Base-by-base conservation (phyloP, 2,113 vertebrate species). In the Coracopsis vasa region DNA sequence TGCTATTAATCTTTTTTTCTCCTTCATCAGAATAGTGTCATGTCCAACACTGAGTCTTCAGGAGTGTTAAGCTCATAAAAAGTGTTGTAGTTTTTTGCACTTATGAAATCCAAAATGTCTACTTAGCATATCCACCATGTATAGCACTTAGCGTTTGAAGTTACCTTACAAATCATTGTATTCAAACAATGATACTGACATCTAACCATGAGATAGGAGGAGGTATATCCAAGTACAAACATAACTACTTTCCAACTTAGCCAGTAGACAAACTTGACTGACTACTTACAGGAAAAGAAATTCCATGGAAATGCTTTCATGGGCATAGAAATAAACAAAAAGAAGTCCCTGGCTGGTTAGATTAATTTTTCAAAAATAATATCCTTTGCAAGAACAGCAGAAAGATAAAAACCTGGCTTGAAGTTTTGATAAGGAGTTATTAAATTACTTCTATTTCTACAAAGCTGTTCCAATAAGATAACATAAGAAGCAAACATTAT, bases 341-440 rank as follows among this genome's bases (percentile, higher is more conserved):
- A 86, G 33, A 31, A 72, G 58, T 54, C 29, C 24, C 25, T 4
- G 2, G 37, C 56, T 62, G 41, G 28, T 80, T 54, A 92, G 85
- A 86, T 77, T 62, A 5, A 15, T 73, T 90, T 95, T 94, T 66
- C 39, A 37, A 29, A 77, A 95, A 83, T 61, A 75, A 94, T 90
- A 88, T 42, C 50, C 75, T 90, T 88, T 90, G 53, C 64, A 88
- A 86, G 70, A 95, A 56, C 29, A 93, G 60, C 2, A 7, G 64
- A 88, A 94, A 90, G 95, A 84, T 94, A 94, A 93, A 93, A 93
- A 54, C 45, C 31, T 56, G 74, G 45, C 51, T 74, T 86, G 53
- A 82, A 88, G 64, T 50, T 89, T 89, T 90, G 89, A 81, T 81
- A 82, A 89, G 56, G 42, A 80, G 35, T 87, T 89, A 88, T 75